Evolutionary conservation across 2,113 vertebrate genomes (phyloP), one percentile per base, ranked within the genome.

Genomic region (Heloderma charlesbogerti): DNA sequence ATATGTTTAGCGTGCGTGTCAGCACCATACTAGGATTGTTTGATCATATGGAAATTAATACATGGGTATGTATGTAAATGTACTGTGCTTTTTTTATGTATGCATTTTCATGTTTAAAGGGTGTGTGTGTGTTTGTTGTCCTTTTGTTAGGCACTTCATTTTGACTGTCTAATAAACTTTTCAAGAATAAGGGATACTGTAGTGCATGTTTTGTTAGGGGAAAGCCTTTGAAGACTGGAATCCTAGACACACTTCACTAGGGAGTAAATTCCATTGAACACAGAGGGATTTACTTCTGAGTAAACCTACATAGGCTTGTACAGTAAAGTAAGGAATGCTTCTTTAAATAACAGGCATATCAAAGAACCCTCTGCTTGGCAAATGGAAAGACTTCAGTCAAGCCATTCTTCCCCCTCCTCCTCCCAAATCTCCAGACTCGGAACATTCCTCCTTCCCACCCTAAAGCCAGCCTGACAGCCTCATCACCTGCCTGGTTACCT

Each of bases 401-500:
- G 3, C 54, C 3, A 3, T 45, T 69, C 69, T 74, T 16, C 67
- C 79, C 71, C 72, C 57, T 54, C 63, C n/a, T 37, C 54, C 40
- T 40, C 54, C 25, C 63, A 40, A 80, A 43, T 57, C 63, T 48
- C 87, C 43, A 80, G 78, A 13, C 43, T 66, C 31, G 8, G 25
- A 75, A n/a, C 29, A n/a, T 13, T 67, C 75, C 57, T 60, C 27
- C 85, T 87, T 60, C 72, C 72, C 22, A 79, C 63, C 72, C 80
- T 63, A 84, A 74, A 29, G 74, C n/a, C 43, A 43, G n/a, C n/a
- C 81, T 84, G 86, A 88, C 86, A 84, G 71, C 20, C 43, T 16
- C 69, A 34, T 66, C 86, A 84, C 71, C 69, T 67, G 45, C 84
- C n/a, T 80, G 75, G 63, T 79, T 86, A 86, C 72, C 91, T 91